phyloP scores from a whole-genome alignment of 2,888 invertebrate species.

The Heliconius aoede region DNA sequence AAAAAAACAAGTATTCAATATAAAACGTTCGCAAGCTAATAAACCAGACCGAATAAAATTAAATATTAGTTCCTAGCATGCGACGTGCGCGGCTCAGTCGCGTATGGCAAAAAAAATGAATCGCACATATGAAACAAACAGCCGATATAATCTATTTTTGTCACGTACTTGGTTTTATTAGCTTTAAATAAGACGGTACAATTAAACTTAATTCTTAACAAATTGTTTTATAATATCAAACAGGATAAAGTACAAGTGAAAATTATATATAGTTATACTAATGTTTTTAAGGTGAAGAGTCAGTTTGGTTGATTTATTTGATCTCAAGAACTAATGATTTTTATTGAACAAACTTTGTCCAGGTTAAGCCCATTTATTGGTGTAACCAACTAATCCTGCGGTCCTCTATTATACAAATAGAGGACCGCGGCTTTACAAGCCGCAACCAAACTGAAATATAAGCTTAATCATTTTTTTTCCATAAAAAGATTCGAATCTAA shows the following conservation, averaged over 20 bases:
- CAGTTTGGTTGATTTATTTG: no score
- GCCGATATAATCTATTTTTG: conserved; percentile 16
- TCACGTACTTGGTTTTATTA: conserved; percentile 12
- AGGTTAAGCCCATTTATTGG: no score
- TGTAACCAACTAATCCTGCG: no score
- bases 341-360: no score
- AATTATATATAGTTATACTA: not conserved
- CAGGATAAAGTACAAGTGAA: not conserved
- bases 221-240: not conserved
- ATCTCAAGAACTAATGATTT: no score
- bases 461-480: no score
- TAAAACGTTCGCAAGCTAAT: not conserved
- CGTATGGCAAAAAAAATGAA: conserved; percentile 4
- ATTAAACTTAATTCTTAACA: not conserved
- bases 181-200: not conserved
- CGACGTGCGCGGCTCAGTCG: conserved; percentile 15
- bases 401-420: no score
- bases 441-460: no score
- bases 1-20: not conserved
- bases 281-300: not conserved
- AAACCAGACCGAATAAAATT: conserved; percentile 10
- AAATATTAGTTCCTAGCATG: conserved; percentile 21
- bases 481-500: no score
- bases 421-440: no score
- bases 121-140: conserved; percentile 12